These are phyloP conservation scores for Rafetus swinhoei DNA, from an alignment of 2,113 vertebrate species.

Conservation along the genomic window DNA sequence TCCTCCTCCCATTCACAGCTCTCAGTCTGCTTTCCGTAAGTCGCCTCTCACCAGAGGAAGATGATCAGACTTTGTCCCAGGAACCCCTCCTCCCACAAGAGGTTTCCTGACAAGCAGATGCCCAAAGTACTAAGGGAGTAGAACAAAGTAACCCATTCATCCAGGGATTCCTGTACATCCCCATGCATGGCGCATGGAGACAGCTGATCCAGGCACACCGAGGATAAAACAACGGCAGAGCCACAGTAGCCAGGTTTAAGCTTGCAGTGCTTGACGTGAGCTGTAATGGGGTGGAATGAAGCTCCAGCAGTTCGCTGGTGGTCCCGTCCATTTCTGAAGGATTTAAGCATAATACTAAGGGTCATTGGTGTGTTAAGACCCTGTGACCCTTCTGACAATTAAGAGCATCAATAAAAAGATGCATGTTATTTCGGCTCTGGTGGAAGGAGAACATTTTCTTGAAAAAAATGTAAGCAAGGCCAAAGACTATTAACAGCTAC, in stretches of 20 bases:
- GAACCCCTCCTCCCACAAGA: slow-evolving; percentile 12
- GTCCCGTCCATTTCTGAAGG: background rate
- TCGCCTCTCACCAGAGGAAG: slow-evolving; percentile 36
- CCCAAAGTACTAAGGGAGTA: background rate
- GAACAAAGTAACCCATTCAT: background rate
- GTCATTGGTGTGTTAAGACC: background rate
- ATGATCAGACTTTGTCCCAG: slow-evolving; percentile 56
- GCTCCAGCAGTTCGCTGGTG: background rate
- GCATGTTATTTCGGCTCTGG: background rate
- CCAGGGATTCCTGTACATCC: background rate
- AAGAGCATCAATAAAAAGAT: background rate
- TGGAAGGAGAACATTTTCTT: background rate
- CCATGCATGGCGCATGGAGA: background rate
- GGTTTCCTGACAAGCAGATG: background rate
- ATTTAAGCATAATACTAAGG: background rate
- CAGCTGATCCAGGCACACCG: background rate
- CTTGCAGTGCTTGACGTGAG: fast-evolving
- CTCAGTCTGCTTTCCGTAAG: slow-evolving; percentile 23
- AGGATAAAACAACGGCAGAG: background rate
- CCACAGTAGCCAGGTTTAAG: fast-evolving
- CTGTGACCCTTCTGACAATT: background rate
- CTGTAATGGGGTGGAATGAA: background rate
- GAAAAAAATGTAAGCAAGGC: fast-evolving
- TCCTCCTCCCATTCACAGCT: background rate
- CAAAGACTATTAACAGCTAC: fast-evolving